Evolutionary conservation across 2,888 invertebrate species (phyloP).

Genomic region (Seira ritae): DNA sequence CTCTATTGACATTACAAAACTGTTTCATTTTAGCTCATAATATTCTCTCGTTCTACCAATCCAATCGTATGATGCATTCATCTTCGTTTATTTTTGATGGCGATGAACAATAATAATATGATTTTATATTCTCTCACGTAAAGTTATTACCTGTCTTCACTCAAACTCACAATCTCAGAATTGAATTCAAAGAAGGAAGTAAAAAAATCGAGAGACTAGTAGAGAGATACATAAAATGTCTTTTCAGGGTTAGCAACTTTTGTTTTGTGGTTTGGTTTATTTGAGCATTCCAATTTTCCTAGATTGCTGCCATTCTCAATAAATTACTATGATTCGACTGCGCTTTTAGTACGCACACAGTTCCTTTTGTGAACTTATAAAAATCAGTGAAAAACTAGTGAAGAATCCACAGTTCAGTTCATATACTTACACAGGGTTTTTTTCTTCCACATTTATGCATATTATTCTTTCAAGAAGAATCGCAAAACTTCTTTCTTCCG

Average conservation of each 20-base stretch:
- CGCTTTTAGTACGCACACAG: neutral
- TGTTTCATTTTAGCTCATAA: neutral
- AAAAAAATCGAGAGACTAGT: neutral
- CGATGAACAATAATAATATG: conserved; percentile 3
- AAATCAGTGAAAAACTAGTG: neutral
- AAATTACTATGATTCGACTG: neutral
- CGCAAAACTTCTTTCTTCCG: conserved; percentile 52
- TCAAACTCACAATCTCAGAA: neutral
- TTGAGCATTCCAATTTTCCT: conserved; percentile 1
- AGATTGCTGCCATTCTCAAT: conserved; percentile 4
- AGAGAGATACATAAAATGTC: conserved; percentile 4
- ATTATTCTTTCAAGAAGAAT: conserved; percentile 19
- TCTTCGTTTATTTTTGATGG: neutral
- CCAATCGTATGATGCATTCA: neutral
- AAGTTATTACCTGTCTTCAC: neutral
- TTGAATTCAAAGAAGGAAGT: neutral
- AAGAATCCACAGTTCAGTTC: too few species aligned
- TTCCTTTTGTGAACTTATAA: neutral
- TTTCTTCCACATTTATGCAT: neutral
- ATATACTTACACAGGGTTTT: neutral
- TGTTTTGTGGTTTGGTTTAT: conserved; percentile 33
- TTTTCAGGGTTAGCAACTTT: conserved; percentile 46
- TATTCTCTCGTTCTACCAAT: neutral
- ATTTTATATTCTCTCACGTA: neutral
- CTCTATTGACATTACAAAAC: conserved; percentile 53